Evolutionary conservation across 2,888 invertebrate genomes (phyloP), one percentile per base, ranked within the genome.

Genomic region (Agonum fuliginosum): DNA sequence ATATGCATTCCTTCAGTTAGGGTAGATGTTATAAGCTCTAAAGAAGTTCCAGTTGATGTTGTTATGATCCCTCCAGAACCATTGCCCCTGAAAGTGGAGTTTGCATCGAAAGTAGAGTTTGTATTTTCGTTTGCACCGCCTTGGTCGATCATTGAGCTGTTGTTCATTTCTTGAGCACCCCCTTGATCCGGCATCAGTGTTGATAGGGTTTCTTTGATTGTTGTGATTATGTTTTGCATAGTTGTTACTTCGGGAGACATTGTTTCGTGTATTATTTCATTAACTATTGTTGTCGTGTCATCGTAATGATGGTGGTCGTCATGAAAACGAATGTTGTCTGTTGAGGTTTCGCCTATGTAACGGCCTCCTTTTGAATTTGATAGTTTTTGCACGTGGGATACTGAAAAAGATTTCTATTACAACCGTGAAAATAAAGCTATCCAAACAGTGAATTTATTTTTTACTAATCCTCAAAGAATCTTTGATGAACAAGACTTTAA

Each of bases 1-100:
- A 54, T 72, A n/a, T 51, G 19, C 34, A 37, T 34, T 34, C 37
- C 72, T 12, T 54, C 51, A 12, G 54, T 22, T n/a, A 62, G 17
- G 3, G 58, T 62, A 34, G 58, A 30, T 0, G 58, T 62, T 10
- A 62, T 19, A 19, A 27, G 41, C 19, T 51, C 67, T 1, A 75
- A 46, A 17, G 69, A 37, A 12, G 76, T 78, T 0, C 51, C 58
- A 20, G 67, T 72, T 12, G 37, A n/a, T n/a, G 34, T 58, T 10
- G 67, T n/a, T n/a, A n/a, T 37, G 65, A 62, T 62, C 6, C 46
- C 30, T 24, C 37, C 30, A 19, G 6, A 10, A 1, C 19, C 20
- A 6, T 14, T 17, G 0, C 1, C 48, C 2, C 8, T 27, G 2
- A 27, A 12, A 14, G 48, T 20, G 3, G 24, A 12, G 6, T 43